A percentile compares a stretch with the other conserved stretches of the same genome.
Evolutionary conservation across 1,140 invertebrate species (phyloP).

Genomic region (Drosophila saltans): DNA sequence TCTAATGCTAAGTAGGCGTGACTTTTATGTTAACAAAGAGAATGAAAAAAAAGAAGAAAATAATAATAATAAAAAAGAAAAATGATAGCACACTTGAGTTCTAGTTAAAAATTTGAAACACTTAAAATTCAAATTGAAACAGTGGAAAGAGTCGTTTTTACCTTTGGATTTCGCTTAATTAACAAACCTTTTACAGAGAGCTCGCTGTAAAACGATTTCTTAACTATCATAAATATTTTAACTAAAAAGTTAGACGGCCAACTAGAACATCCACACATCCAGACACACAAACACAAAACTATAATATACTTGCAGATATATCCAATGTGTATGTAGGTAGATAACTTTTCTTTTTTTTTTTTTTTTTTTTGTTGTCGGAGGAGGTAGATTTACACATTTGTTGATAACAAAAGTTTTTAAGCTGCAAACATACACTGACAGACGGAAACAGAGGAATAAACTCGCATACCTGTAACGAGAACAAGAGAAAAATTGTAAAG

Average conservation of each 20-base stretch:
- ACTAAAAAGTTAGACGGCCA: conserved; percentile 70
- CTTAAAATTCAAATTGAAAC: conserved; percentile 4
- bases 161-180: neutral
- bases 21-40: conserved; percentile 36
- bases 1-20: conserved; percentile 61
- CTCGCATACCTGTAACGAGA: conserved; percentile 41
- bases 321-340: conserved; percentile 4
- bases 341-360: conserved; percentile 57
- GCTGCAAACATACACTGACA: conserved; percentile 64
- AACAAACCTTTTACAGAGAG: conserved; percentile 39
- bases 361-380: conserved; percentile 19
- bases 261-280: conserved; percentile 38
- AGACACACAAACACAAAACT: neutral
- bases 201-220: conserved; percentile 67
- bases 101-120: conserved; percentile 4
- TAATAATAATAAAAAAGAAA: no score
- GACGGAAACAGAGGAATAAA: conserved; percentile 21
- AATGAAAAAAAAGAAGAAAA: neutral
- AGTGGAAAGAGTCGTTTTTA: neutral
- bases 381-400: conserved; percentile 76
- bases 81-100: no score
- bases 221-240: conserved; percentile 74
- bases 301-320: neutral
- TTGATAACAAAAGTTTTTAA: conserved; percentile 78
- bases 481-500: conserved; percentile 1